Evolutionary conservation across 2,888 invertebrate species (phyloP).

Genomic region (Drosophila niveifrons): DNA sequence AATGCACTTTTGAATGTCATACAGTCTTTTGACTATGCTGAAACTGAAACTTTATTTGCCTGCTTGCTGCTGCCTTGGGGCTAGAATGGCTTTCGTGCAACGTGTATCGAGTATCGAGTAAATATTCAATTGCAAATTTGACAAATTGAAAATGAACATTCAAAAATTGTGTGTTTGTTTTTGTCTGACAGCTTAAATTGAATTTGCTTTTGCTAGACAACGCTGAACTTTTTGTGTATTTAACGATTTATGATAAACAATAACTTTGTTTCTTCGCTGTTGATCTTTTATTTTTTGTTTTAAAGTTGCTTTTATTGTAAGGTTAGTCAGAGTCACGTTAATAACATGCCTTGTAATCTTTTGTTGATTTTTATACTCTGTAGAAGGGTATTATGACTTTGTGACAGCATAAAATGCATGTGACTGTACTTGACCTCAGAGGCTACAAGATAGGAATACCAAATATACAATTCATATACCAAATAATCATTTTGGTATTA

Average conservation of each 20-base stretch:
- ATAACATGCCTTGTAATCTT: neutral
- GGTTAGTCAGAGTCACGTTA: neutral
- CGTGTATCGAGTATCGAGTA: slow-evolving; percentile 6
- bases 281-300: no score
- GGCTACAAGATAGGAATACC: no score
- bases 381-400: no score
- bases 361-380: neutral
- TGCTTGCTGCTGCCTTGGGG: slow-evolving; percentile 10
- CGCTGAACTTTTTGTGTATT: neutral
- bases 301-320: no score
- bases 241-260: neutral
- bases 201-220: slow-evolving; percentile 1
- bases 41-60: slow-evolving; percentile 11
- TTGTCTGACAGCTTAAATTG: neutral
- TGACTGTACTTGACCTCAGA: no score
- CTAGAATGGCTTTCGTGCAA: slow-evolving; percentile 27
- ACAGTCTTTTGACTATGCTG: neutral
- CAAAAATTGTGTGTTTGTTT: neutral
- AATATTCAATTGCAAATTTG: slow-evolving; percentile 28
- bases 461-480: no score
- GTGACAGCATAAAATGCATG: no score
- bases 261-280: no score
- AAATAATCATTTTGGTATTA: no score
- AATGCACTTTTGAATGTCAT: slow-evolving; percentile 58
- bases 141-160: slow-evolving; percentile 14